A percentile compares a stretch with the other conserved stretches of the same genome.
Evolutionary conservation across 2,888 invertebrate genomes (phyloP).

Genomic region (Hydriomena furcata): DNA sequence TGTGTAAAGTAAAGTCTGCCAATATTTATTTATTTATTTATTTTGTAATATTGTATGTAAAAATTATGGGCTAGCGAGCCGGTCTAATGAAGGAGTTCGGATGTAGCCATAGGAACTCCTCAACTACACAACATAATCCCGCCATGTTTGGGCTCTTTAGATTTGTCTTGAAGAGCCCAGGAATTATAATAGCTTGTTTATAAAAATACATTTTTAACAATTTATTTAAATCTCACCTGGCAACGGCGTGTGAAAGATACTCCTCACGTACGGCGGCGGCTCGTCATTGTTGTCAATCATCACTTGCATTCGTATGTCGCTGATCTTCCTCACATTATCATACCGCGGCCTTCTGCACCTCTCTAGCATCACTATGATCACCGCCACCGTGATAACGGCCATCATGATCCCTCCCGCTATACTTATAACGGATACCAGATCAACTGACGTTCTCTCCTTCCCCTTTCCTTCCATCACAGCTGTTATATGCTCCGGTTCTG

Average conservation of each 20-base stretch:
- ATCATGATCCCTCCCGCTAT: conserved; percentile 80
- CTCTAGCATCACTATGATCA: conserved; percentile 76
- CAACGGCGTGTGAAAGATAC: conserved; percentile 82
- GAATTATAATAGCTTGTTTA: too few species aligned
- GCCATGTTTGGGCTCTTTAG: too few species aligned
- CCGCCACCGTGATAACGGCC: conserved; percentile 77
- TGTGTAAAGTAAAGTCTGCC: too few species aligned
- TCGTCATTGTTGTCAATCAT: conserved; percentile 71
- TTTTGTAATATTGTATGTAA: too few species aligned
- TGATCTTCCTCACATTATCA: conserved; percentile 69
- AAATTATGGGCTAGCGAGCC: too few species aligned
- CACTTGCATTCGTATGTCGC: conserved; percentile 75
- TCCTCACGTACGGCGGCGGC: conserved; percentile 80
- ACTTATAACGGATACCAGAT: conserved; percentile 76
- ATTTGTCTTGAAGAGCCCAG: too few species aligned
- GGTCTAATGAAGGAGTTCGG: too few species aligned
- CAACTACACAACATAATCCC: too few species aligned
- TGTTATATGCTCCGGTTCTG: conserved; percentile 82
- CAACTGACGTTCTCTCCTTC: conserved; percentile 64
- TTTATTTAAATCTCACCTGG: conserved; percentile 77
- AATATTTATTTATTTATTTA: too few species aligned
- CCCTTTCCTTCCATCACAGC: conserved; percentile 77
- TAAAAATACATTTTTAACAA: too few species aligned
- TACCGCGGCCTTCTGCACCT: conserved; percentile 70
- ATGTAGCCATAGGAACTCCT: too few species aligned